Evolutionary conservation across 1,140 invertebrate species (phyloP), one percentile per base, ranked within the genome.

Genomic region (Halyomorpha halys): DNA sequence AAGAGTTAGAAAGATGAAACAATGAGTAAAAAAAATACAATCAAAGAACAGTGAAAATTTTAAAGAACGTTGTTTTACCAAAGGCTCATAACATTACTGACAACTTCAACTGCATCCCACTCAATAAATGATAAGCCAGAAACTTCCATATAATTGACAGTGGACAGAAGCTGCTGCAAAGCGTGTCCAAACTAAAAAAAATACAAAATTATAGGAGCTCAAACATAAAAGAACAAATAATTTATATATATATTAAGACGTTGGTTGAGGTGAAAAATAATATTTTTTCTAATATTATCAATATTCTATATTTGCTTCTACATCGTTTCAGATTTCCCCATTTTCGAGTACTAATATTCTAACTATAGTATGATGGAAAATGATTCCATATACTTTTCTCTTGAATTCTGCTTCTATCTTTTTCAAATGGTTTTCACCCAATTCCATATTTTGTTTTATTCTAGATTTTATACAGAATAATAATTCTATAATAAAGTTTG

Each of bases 21-120:
- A 21, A 5, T 53, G 21, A 56, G 6, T 5, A 49, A 18, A 8
- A 23, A 56, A 56, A 23, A 56, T 56, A 25, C 27, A 56, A 5
- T 23, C 8, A 23, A 23, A 56, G 6, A 56, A 16, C 18, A 56
- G 27, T 11, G 9, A 11, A 23, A 23, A 25, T 56, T 21, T 18
- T 18, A 13, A 18, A 19, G 13, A 19, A 49, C 11, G 9, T 11
- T 19, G 6, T 13, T 49, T 70, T 74, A 81, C 84, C 89, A 93
- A 73, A 89, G 84, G 15, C 80, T 80, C 81, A 97, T 82, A 54
- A 96, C 87, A 70, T 90, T 78, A 0, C 86, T 82, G 51, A 85
- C 85, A 0, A 94, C 82, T 71, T 86, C 83, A 0, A 87, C 83
- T 14, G 88, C 86, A 76, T 97, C 94, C 90, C 90, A 94, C 76